phyloP scores from a whole-genome alignment of 2,888 invertebrate genomes.

The Xestia rhomboidea region DNA sequence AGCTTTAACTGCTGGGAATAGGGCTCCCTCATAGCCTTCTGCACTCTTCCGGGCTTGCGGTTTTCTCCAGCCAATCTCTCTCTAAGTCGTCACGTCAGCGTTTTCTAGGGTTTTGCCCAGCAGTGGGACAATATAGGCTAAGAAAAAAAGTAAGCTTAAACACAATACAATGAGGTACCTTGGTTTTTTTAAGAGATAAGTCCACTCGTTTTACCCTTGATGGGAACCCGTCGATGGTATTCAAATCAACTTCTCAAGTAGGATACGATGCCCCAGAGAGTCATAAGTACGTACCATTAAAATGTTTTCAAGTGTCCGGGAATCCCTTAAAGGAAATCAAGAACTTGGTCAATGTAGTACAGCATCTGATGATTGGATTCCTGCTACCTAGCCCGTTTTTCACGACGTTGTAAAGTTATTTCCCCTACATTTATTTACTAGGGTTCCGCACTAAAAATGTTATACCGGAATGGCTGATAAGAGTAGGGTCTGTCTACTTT shows the following conservation, averaged over 20 bases:
- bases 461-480: conserved; percentile 10
- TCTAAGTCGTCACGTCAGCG: too few species aligned
- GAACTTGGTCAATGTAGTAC: conserved; percentile 10
- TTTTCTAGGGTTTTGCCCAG: too few species aligned
- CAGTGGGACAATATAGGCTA: too few species aligned
- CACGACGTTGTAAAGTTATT: conserved; percentile 27
- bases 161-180: neutral
- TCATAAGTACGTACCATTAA: conserved; percentile 8
- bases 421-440: conserved; percentile 22
- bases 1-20: neutral
- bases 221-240: neutral
- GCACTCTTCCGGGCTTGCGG: too few species aligned
- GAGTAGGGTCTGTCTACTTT: neutral
- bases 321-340: conserved; percentile 23
- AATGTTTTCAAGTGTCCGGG: conserved; percentile 9
- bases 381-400: conserved; percentile 17
- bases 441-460: conserved; percentile 20
- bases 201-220: neutral
- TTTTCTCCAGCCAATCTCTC: too few species aligned
- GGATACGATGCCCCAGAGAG: neutral
- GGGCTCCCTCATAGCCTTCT: too few species aligned
- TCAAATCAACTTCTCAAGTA: conserved; percentile 31
- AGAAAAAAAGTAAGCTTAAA: neutral
- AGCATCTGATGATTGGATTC: conserved; percentile 16
- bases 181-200: neutral